Percentiles rank a stretch among this genome's conserved stretches.
phyloP scores from a whole-genome alignment of 1,140 invertebrate species.

The Bombus pascuorum region DNA sequence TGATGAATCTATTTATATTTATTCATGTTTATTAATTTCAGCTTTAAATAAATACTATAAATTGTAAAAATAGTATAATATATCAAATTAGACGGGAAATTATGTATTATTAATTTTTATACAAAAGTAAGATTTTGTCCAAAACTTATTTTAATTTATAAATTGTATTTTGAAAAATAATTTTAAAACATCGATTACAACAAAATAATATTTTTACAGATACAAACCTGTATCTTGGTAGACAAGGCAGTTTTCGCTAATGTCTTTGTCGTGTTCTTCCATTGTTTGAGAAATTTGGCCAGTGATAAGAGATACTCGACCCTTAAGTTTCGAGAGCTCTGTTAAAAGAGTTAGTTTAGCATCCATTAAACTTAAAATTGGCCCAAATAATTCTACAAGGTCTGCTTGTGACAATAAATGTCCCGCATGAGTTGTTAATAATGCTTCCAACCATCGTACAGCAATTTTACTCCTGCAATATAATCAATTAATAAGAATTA shows the following conservation, averaged over 20 bases:
- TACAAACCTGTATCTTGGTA: slow-evolving; percentile 84
- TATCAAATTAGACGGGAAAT: no score
- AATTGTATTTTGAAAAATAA: background rate
- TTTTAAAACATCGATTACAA: background rate
- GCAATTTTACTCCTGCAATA: slow-evolving; percentile 83
- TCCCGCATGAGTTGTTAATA: slow-evolving; percentile 85
- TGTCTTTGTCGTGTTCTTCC: slow-evolving; percentile 78
- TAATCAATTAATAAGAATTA: background rate
- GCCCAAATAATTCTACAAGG: slow-evolving; percentile 82
- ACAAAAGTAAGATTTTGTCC: no score
- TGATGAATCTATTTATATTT: slow-evolving; percentile 70
- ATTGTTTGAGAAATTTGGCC: slow-evolving; percentile 82
- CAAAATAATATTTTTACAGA: background rate
- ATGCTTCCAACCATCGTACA: slow-evolving; percentile 84
- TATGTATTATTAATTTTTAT: no score
- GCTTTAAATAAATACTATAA: slow-evolving; percentile 73
- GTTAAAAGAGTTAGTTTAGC: slow-evolving; percentile 83
- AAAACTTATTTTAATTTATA: background rate
- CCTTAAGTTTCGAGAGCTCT: slow-evolving; percentile 83
- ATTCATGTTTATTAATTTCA: slow-evolving; percentile 76
- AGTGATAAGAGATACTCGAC: slow-evolving; percentile 84
- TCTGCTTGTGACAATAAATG: slow-evolving; percentile 85
- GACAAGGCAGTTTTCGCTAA: slow-evolving; percentile 80
- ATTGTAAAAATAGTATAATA: background rate
- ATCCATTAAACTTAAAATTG: slow-evolving; percentile 85